Percentiles rank a stretch among this genome's conserved stretches.
These are phyloP conservation scores for Eucidaris tribuloides DNA, from an alignment of 35 echinoderm and acorn worm genomes.

Conservation along the genomic window DNA sequence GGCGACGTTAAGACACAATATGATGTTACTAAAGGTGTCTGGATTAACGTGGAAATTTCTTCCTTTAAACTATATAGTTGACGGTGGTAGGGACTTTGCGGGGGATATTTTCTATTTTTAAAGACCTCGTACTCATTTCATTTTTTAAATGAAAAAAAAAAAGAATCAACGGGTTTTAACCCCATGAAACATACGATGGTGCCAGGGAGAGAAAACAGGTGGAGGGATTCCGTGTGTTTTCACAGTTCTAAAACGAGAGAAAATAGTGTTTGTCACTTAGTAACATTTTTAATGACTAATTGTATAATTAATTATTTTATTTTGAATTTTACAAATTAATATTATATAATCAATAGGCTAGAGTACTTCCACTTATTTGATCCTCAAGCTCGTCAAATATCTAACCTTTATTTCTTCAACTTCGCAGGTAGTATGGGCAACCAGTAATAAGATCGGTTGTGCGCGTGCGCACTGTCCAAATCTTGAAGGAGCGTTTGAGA, in stretches of 20 bases:
- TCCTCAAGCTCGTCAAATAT: background rate
- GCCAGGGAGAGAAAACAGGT: no score
- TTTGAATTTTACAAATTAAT: background rate
- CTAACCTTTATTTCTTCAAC: background rate
- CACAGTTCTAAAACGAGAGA: no score
- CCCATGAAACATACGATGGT: no score
- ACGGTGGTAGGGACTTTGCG: background rate
- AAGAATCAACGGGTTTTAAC: no score
- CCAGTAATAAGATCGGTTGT: constrained; percentile 25
- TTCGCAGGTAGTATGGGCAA: constrained; percentile 53
- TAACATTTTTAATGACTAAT: background rate
- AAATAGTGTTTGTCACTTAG: background rate
- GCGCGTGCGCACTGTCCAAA: constrained; percentile 29
- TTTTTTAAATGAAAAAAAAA: no score
- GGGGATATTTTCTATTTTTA: background rate
- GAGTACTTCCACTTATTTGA: background rate
- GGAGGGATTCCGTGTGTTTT: no score
- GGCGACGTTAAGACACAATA: background rate
- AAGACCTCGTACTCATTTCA: no score
- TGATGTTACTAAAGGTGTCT: background rate
- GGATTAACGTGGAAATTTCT: background rate
- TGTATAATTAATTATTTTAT: background rate
- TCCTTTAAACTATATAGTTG: background rate
- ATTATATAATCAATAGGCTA: background rate
- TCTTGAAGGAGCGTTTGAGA: background rate